These are phyloP conservation scores for Synchiropus splendidus DNA, from an alignment of 2,113 vertebrate genomes.

Conservation along the genomic window DNA sequence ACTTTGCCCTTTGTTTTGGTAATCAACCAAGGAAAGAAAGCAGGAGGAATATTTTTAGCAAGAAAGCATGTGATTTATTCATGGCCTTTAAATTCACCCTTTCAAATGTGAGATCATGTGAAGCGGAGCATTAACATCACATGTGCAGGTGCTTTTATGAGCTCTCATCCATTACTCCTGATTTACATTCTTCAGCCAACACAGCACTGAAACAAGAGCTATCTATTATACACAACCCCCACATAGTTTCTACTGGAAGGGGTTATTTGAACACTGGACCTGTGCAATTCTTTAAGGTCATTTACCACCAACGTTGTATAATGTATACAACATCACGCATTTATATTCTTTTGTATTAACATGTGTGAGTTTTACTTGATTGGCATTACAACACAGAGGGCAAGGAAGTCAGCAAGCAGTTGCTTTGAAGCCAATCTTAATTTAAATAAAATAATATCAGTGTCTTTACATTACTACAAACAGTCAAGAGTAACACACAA, in stretches of 20 bases:
- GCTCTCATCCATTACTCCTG: slow-evolving; percentile 52
- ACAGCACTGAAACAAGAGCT: slow-evolving; percentile 36
- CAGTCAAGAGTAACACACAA: too few species aligned
- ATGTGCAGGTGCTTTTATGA: slow-evolving; percentile 58
- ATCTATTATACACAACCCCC: slow-evolving; percentile 19
- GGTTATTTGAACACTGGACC: slow-evolving; percentile 16
- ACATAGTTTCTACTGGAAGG: slow-evolving; percentile 8
- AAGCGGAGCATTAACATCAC: slow-evolving; percentile 48
- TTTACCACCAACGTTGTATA: neutral
- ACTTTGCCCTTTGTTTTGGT: slow-evolving; percentile 22
- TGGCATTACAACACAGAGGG: too few species aligned
- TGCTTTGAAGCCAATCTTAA: too few species aligned
- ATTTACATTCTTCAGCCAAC: slow-evolving; percentile 50
- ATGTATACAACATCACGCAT: too few species aligned
- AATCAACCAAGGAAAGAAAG: slow-evolving; percentile 28
- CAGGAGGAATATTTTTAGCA: slow-evolving; percentile 16
- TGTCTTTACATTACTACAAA: too few species aligned
- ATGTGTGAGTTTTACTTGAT: too few species aligned
- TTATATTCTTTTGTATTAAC: too few species aligned
- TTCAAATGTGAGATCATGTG: slow-evolving; percentile 54
- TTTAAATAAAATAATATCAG: too few species aligned
- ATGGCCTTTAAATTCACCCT: slow-evolving; percentile 49
- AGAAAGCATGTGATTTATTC: slow-evolving; percentile 52
- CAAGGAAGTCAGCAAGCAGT: too few species aligned
- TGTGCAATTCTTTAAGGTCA: slow-evolving; percentile 16